A percentile compares a stretch with the other conserved stretches of the same genome.
These are phyloP conservation scores for Chelidonichthys spinosus DNA, from an alignment of 2,797 vertebrate genomes.

Conservation along the genomic window DNA sequence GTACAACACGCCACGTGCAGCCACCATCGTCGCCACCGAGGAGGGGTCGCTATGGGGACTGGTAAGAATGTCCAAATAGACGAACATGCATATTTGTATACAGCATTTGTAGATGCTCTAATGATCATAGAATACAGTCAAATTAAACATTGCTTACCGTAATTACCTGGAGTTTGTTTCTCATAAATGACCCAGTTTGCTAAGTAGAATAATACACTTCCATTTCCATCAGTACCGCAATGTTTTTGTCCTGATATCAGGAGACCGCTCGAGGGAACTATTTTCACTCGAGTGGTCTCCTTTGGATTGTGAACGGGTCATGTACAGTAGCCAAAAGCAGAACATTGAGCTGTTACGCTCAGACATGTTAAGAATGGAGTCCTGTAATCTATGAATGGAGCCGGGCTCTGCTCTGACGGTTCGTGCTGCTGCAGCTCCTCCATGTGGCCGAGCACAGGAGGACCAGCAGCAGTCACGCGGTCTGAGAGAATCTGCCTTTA, in stretches of 20 bases:
- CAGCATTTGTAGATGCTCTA: neutral
- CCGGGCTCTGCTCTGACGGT: neutral
- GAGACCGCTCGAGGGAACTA: too few relatives aligned
- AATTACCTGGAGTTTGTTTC: neutral
- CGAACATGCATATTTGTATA: neutral
- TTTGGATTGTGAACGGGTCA: neutral
- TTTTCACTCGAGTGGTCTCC: neutral
- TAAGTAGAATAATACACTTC: neutral
- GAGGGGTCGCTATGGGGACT: slow-evolving; percentile 95
- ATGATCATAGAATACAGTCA: neutral
- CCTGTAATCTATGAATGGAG: slow-evolving; percentile 69
- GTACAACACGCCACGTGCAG: slow-evolving; percentile 98
- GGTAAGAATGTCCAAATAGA: slow-evolving; percentile 83
- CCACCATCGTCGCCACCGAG: slow-evolving; percentile 93
- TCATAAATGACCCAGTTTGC: neutral
- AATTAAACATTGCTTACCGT: neutral
- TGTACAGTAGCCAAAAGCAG: neutral
- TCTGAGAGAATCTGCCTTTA: neutral
- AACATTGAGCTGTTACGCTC: slow-evolving; percentile 18
- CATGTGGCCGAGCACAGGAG: slow-evolving; percentile 57
- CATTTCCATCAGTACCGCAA: slow-evolving; percentile 4
- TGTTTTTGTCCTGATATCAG: neutral
- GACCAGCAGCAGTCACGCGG: neutral
- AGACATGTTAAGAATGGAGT: slow-evolving; percentile 71
- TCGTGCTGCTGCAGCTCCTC: slow-evolving; percentile 61